Base-by-base conservation (phyloP, 2,888 invertebrate species). In the Erynnis tages region DNA sequence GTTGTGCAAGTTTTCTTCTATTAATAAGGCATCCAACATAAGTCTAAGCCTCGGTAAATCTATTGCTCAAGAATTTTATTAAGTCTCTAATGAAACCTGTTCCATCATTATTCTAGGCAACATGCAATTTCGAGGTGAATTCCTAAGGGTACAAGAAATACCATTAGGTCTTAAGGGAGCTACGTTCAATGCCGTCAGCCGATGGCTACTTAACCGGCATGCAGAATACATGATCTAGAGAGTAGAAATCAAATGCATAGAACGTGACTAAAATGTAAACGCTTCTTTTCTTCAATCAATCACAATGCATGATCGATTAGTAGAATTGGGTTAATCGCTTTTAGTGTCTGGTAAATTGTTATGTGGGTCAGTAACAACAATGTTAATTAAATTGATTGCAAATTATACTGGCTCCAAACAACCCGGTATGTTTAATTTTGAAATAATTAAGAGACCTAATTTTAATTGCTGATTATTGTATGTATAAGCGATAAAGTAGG, bases 191-290 rank as follows among this genome's bases (percentile, higher is more conserved):
- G 52, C 52, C 44, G 38, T 45, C 44, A 27, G 35, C 21, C 29
- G 37, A 38, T 21, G 14, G n/a, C 14, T 13, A 16, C 54, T 32
- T 16, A 30, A 37, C 44, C 16, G 19, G 47, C 38, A 48, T 54
- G 48, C 44, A 38, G 44, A 48, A 48, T 48, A 21, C 16, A 34
- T 25, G 25, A 41, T 30, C 47, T 44, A 50, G 54, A 54, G 44
- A 54, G 44, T 47, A 34, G 49, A 54, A 54, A 54, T 49, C 45
- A 40, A 45, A 32, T 54, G 45, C 34, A 32, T 34, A 14, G 21
- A 38, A 54, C 54, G 54, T 54, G 54, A 54, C 40, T 45, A 35
- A 32, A 45, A 45, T 54, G 32, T 40, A 11, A 37, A 52, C 16
- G 35, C 10, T 35, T 29, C 16, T 32, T 44, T 37, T 44, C 27